Evolutionary conservation across 2,113 vertebrate species (phyloP), one percentile per base, ranked within the genome.

Genomic region (Elephantulus edwardii): DNA sequence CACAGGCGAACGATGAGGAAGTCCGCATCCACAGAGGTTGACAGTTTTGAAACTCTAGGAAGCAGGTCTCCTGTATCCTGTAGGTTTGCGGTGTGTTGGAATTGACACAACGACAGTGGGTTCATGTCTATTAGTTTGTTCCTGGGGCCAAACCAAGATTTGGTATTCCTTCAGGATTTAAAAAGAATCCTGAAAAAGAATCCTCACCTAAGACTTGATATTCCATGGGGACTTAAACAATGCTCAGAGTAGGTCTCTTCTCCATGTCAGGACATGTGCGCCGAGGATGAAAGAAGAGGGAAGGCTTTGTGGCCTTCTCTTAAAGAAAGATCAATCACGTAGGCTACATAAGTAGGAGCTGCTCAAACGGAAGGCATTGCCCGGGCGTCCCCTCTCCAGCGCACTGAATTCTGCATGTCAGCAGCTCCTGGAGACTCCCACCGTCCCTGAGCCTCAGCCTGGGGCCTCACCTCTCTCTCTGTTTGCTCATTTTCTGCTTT

Each of bases 261-360:
- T 62, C 58, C 74, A 28, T 74, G n/a, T 56, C 24, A 12, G 26
- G 76, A 30, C 58, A 46, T 19, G 42, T 77, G 40, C 33, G 72
- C 77, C 93, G 44, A 83, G 38, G 8, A 71, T 83, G 42, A 95
- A 76, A 78, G 71, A 42, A 10, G 22, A 87, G 2, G 38, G 30
- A 44, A 1, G n/a, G 26, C 64, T 90, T 30, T 64, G 33, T 76
- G 40, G 48, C 44, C 5, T 6, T 48, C 28, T 78, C 54, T 84
- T 48, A 68, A 92, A 44, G 14, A 26, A 17, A 3, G 50, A 42
- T 66, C 17, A 40, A 77, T 24, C 74, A 44, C n/a, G n/a, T 56
- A 24, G 19, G 20, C 8, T 84, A 42, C 11, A 48, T 44, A 22
- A 70, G 20, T 19, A 85, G n/a, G 20, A 48, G 26, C n/a, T 38